Conservation (phyloP, 2,797 vertebrate genomes). For the Anniella stebbinsi region DNA sequence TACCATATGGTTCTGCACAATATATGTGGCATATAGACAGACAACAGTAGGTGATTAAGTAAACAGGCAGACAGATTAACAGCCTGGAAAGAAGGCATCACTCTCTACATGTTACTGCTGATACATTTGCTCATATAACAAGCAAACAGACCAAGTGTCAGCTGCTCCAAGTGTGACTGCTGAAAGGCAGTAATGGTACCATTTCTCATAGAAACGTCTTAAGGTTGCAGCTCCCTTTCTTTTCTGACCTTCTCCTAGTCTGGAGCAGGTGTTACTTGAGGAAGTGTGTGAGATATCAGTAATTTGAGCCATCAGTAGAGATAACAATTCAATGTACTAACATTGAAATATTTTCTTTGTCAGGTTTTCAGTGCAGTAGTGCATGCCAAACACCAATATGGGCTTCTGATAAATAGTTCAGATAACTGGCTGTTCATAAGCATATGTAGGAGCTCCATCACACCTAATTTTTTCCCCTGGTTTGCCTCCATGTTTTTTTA, state of each 20-base stretch:
- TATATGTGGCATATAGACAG: background rate
- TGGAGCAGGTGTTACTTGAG: too few species aligned
- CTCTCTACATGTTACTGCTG: too few species aligned
- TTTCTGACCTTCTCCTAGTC: background rate
- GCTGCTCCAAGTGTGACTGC: background rate
- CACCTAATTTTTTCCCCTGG: too few species aligned
- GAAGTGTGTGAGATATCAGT: too few species aligned
- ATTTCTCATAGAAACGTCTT: background rate
- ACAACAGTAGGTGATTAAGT: background rate
- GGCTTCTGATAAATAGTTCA: background rate
- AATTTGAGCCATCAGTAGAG: background rate
- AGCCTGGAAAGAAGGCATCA: background rate
- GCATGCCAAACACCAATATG: background rate
- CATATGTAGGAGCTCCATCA: too few species aligned
- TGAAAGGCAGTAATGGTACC: background rate
- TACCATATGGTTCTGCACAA: background rate
- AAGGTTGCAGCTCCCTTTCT: background rate
- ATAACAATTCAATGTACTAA: background rate
- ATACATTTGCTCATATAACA: background rate
- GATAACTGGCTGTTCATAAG: background rate
- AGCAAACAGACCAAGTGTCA: background rate
- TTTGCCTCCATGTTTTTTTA: too few species aligned
- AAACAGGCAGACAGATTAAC: background rate
- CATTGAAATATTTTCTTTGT: background rate
- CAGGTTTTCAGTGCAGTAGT: background rate